A percentile compares a stretch with the other conserved stretches of the same genome.
Evolutionary conservation across 2,797 vertebrate species (phyloP).

Genomic region (Spinibarbus caldwelli): DNA sequence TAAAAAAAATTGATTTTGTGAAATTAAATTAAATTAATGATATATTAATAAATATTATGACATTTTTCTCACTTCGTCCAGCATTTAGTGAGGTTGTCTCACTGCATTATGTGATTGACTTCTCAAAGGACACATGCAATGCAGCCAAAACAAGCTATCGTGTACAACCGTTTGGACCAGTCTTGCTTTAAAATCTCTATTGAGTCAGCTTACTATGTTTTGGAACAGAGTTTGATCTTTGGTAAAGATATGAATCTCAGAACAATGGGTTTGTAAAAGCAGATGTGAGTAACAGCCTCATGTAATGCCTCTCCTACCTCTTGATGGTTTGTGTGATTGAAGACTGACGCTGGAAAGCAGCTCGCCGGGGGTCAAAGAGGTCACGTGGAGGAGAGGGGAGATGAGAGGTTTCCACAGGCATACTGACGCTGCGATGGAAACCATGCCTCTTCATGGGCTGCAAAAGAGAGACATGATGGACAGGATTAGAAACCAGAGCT

Average conservation of each 20-base stretch:
- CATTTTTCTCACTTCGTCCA: background rate
- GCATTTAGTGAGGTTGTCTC: background rate
- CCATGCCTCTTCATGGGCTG: conserved; percentile 88
- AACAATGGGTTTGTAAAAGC: background rate
- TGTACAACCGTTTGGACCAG: background rate
- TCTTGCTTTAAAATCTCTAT: background rate
- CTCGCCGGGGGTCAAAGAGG: conserved; percentile 80
- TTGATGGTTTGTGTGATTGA: conserved; percentile 98
- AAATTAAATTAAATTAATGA: background rate
- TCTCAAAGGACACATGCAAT: background rate
- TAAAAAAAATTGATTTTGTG: background rate
- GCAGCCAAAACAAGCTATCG: background rate
- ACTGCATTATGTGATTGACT: background rate
- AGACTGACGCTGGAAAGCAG: conserved; percentile 88
- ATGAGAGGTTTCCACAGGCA: conserved; percentile 89
- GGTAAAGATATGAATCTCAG: background rate
- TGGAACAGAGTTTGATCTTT: background rate
- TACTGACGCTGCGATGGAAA: conserved; percentile 92
- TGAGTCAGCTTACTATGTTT: background rate
- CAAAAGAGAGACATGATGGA: background rate
- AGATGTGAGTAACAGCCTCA: background rate
- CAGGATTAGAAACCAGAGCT: background rate
- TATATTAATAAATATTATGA: background rate
- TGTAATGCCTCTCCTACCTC: conserved; percentile 78
- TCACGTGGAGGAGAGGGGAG: conserved; percentile 82